Percentiles rank a stretch among this genome's conserved stretches.
phyloP scores from a whole-genome alignment of 2,888 invertebrate genomes.

The Troides helena region DNA sequence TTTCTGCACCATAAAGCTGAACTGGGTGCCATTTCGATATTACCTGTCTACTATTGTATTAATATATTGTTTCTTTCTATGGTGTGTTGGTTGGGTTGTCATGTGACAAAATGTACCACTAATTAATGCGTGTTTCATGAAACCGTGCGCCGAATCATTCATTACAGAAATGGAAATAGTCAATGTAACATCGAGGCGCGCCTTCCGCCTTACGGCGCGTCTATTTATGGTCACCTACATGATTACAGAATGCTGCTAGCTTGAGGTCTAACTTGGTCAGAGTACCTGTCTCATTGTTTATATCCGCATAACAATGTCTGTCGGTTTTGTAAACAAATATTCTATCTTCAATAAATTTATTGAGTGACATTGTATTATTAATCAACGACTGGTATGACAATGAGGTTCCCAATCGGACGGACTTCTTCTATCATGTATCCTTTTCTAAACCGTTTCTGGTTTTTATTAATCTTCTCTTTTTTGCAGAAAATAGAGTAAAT shows the following conservation, averaged over 20 bases:
- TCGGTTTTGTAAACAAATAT: conserved; percentile 8
- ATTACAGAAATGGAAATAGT: conserved; percentile 29
- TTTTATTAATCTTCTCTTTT: no score
- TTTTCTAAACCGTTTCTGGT: no score
- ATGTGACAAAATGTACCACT: conserved; percentile 22
- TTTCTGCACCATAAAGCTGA: no score
- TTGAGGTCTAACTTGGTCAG: conserved; percentile 23
- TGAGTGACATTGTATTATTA: no score
- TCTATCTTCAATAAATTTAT: not conserved
- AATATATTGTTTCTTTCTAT: not conserved
- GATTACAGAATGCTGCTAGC: conserved; percentile 12
- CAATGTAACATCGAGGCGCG: conserved; percentile 25
- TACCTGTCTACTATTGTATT: no score
- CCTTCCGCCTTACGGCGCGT: conserved; percentile 25
- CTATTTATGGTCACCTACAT: conserved; percentile 27
- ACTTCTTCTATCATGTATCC: no score
- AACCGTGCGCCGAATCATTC: conserved; percentile 19
- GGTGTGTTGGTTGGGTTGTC: not conserved
- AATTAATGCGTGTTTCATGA: conserved; percentile 18
- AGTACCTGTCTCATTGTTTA: conserved; percentile 24
- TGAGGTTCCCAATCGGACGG: no score
- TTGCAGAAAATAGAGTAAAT: no score
- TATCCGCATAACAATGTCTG: conserved; percentile 20
- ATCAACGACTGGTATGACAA: no score
- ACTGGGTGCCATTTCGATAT: no score